Evolutionary conservation across 2,888 invertebrate genomes (phyloP).

Genomic region (Protophormia terraenovae): DNA sequence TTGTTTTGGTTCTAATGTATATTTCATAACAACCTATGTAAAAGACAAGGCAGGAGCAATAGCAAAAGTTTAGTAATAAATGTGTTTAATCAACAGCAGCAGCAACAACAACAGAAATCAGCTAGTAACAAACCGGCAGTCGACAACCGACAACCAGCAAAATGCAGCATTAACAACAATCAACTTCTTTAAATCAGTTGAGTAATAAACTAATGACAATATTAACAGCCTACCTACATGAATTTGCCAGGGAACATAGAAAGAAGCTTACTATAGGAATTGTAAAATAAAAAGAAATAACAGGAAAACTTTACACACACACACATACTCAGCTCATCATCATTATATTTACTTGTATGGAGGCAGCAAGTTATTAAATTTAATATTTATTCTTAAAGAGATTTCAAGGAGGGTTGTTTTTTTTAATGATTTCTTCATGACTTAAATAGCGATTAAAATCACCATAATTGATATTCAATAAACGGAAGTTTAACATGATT

Average conservation of each 20-base stretch:
- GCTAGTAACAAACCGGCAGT: neutral
- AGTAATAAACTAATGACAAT: conserved; percentile 49
- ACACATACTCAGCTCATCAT: neutral
- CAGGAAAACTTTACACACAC: conserved; percentile 9
- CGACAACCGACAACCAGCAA: neutral
- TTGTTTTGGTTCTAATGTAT: neutral
- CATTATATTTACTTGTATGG: neutral
- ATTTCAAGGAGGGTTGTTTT: neutral
- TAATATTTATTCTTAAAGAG: conserved; percentile 13
- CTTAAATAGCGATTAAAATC: conserved; percentile 36
- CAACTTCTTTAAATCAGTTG: conserved; percentile 26
- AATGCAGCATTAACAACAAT: too few relatives aligned
- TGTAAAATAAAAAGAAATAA: neutral
- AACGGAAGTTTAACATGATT: conserved; percentile 48
- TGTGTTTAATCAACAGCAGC: neutral
- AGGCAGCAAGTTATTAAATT: conserved; percentile 17
- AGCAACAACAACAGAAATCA: neutral
- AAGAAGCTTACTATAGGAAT: neutral
- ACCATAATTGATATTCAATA: conserved; percentile 48
- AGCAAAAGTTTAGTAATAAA: conserved; percentile 18
- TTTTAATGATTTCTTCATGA: neutral
- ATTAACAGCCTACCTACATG: conserved; percentile 39
- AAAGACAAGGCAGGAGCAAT: neutral
- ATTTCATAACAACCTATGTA: neutral
- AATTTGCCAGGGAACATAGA: neutral